Evolutionary conservation across 1,140 invertebrate species (phyloP).

Genomic region (Hypsibius dujardini): DNA sequence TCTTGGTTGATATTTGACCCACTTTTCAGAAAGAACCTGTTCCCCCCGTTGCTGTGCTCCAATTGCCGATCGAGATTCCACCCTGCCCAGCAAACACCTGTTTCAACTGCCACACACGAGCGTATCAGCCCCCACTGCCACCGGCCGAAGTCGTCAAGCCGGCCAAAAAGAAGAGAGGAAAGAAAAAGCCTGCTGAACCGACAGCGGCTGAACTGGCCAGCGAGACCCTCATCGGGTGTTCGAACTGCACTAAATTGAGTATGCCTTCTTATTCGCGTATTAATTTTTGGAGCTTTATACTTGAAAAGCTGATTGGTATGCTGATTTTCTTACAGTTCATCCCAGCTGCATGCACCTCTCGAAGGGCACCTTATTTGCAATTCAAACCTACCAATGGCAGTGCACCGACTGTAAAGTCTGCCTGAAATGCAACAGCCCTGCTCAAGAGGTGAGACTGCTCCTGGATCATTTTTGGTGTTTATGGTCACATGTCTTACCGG

Average conservation of each 20-base stretch:
- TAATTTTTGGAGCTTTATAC: neutral
- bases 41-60: no score
- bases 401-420: conserved; percentile 5
- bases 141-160: neutral
- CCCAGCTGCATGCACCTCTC: conserved; percentile 8
- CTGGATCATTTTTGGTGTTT: neutral
- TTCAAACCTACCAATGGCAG: neutral
- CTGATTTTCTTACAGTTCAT: neutral
- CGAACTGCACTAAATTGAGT: neutral
- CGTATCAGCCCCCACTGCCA: neutral
- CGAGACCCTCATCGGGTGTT: neutral
- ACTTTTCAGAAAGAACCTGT: no score
- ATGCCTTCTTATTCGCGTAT: no score
- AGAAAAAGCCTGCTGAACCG: neutral
- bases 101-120: neutral
- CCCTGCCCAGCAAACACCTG: neutral
- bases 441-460: neutral
- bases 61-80: no score
- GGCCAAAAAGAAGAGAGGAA: neutral
- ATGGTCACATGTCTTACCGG: neutral
- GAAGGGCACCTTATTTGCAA: neutral
- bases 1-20: no score
- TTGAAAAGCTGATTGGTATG: neutral
- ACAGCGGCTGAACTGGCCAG: neutral
- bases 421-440: neutral